Evolutionary conservation across 2,888 invertebrate genomes (phyloP).

Genomic region (Barypeithes pellucidus): DNA sequence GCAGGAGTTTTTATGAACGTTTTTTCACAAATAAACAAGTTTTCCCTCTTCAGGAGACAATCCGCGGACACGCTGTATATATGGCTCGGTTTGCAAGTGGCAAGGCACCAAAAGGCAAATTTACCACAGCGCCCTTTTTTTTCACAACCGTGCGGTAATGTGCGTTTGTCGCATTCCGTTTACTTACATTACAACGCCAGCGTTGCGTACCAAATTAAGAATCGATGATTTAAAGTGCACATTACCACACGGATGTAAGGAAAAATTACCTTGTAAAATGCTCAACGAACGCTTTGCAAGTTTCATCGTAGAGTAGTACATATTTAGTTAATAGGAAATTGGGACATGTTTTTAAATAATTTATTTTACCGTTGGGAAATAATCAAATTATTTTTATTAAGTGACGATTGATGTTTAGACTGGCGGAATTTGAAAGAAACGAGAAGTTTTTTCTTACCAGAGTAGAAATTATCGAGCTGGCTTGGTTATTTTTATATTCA

Average conservation of each 20-base stretch:
- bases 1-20: too few relatives aligned
- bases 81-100: too few relatives aligned
- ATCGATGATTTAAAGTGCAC: too few relatives aligned
- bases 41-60: too few relatives aligned
- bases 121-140: too few relatives aligned
- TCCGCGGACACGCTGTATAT: too few relatives aligned
- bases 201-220: too few relatives aligned
- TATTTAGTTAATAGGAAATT: constrained; percentile 18
- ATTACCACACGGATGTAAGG: too few relatives aligned
- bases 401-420: constrained; percentile 18
- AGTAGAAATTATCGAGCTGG: constrained; percentile 13
- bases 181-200: too few relatives aligned
- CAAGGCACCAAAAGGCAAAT: not conserved
- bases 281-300: constrained; percentile 19
- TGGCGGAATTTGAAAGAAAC: not conserved
- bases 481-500: constrained; percentile 16
- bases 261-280: not conserved
- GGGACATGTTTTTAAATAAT: not conserved
- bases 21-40: too few relatives aligned
- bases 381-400: constrained; percentile 1
- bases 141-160: too few relatives aligned
- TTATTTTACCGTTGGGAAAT: not conserved
- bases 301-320: not conserved
- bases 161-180: too few relatives aligned
- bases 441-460: constrained; percentile 7